These are phyloP conservation scores for Xerus rutilus DNA, from an alignment of 2,797 vertebrate species.

Conservation along the genomic window DNA sequence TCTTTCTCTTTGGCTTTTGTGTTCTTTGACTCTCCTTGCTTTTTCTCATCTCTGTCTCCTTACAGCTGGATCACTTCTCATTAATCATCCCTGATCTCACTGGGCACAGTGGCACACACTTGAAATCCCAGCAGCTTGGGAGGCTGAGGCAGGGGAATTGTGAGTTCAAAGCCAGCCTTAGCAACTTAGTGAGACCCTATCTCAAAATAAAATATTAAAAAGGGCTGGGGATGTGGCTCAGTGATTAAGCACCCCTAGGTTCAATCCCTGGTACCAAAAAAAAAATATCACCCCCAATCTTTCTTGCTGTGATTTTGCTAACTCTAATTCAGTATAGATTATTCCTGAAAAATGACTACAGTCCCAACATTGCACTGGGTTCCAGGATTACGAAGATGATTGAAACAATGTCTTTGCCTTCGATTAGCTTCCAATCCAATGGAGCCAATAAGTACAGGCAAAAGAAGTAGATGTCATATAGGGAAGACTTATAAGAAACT, in stretches of 20 bases:
- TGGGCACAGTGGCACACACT: too few species aligned
- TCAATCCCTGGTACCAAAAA: too few species aligned
- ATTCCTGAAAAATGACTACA: neutral
- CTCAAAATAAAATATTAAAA: too few species aligned
- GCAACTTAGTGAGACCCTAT: too few species aligned
- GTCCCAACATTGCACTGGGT: neutral
- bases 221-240: too few species aligned
- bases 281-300: neutral
- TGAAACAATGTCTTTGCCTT: constrained; percentile 5
- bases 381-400: neutral
- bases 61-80: neutral
- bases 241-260: too few species aligned
- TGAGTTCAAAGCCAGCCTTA: too few species aligned
- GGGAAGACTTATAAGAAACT: neutral
- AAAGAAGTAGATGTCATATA: neutral
- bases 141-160: too few species aligned
- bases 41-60: neutral
- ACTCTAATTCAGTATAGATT: neutral
- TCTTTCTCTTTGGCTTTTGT: neutral
- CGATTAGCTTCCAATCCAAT: neutral
- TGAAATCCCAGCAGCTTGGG: too few species aligned
- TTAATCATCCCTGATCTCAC: neutral
- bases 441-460: neutral
- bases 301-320: neutral
- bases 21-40: neutral